Evolutionary conservation across 2,888 invertebrate species (phyloP), one percentile per base, ranked within the genome.

Genomic region (Scotopteryx bipunctaria): DNA sequence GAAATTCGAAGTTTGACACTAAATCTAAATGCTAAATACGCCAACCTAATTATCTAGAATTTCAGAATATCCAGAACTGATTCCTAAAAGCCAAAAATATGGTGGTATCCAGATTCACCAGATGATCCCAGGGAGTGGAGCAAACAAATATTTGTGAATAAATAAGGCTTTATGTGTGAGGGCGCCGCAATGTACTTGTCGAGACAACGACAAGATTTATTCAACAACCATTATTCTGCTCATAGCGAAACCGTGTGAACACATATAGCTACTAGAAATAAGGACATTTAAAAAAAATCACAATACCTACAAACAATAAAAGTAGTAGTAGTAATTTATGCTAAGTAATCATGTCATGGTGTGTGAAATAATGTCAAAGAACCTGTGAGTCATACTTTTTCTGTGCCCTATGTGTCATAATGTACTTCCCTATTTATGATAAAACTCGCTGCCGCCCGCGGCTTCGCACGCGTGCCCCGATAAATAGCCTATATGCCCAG

Each of bases 111-210:
- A 55, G 59, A 57, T 61, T 58, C 55, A 61, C 57, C 48, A 58
- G 68, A 67, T 71, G 70, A 73, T 76, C 63, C 51, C 64, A 57
- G 61, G 59, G 54, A 61, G 55, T 31, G 21, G 58, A 68, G 71
- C 66, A 73, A 78, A 78, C 76, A 78, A 77, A 80, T 81, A 78
- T 78, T 78, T 76, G 70, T 64, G 68, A 73, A 79, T 78, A 78
- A 80, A 80, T 77, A 81, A 76, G 64, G 76, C 73, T 77, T 71
- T 72, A 64, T 73, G 59, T 65, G 63, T 59, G 53, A 61, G 56
- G 56, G 54, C 40, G 48, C 58, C 47, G 42, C 55, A 50, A 38
- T 49, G 59, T 46, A 45, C 43, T 44, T 47, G 53, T 53, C 55
- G 59, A 49, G 58, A 57, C 62, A 47, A 59, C 51, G 31, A 27